Evolutionary conservation across 2,113 vertebrate genomes (phyloP).

Genomic region (Cinclus mexicanus): DNA sequence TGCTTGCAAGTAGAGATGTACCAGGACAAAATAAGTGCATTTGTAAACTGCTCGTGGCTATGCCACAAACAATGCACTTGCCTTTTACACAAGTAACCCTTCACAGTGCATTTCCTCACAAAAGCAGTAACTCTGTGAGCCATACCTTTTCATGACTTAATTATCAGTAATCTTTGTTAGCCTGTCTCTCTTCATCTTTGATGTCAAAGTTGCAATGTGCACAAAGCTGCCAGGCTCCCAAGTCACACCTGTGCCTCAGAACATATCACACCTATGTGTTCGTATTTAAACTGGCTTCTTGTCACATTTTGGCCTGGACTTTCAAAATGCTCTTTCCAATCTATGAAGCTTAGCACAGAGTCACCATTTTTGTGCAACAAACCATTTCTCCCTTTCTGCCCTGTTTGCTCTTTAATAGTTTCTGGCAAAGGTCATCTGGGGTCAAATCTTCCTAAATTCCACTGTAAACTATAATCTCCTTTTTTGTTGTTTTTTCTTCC

Average conservation of each 20-base stretch:
- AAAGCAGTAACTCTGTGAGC: slow-evolving; percentile 24
- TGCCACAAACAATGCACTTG: slow-evolving; percentile 41
- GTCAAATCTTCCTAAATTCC: not conserved
- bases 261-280: slow-evolving; percentile 63
- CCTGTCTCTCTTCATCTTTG: slow-evolving; percentile 43
- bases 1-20: slow-evolving; percentile 47
- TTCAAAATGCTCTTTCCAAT: slow-evolving; percentile 29
- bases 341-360: slow-evolving; percentile 26
- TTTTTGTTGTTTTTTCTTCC: not conserved
- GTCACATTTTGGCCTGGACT: slow-evolving; percentile 60
- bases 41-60: slow-evolving; percentile 45
- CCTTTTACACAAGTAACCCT: slow-evolving; percentile 67
- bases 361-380: slow-evolving; percentile 41
- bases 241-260: slow-evolving; percentile 69
- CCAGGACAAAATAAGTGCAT: slow-evolving; percentile 50
- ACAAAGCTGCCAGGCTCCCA: slow-evolving; percentile 62
- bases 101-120: slow-evolving; percentile 42
- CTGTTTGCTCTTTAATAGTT: not conserved
- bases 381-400: not conserved
- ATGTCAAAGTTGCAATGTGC: slow-evolving; percentile 52
- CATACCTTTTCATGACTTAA: slow-evolving; percentile 50
- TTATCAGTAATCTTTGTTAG: slow-evolving; percentile 52
- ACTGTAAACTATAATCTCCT: accelerated
- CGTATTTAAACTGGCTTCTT: slow-evolving; percentile 65
- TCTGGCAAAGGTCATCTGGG: not conserved